phyloP scores from a whole-genome alignment of 2,888 invertebrate species.

The Volucella bombylans region DNA sequence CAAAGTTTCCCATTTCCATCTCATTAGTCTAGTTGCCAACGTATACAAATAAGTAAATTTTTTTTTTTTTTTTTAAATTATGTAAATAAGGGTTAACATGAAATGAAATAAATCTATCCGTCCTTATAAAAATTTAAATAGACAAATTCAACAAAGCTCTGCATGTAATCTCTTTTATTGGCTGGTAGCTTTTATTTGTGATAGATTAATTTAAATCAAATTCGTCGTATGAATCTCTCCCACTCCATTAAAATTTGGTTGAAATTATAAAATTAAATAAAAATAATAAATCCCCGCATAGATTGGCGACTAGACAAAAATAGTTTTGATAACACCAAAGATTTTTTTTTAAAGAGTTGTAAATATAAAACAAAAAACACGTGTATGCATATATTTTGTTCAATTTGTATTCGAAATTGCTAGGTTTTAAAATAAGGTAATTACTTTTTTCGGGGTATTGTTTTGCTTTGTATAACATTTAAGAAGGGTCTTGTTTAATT shows the following conservation, averaged over 20 bases:
- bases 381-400: slow-evolving; percentile 40
- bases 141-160: slow-evolving; percentile 21
- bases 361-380: slow-evolving; percentile 40
- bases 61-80: slow-evolving; percentile 12
- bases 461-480: slow-evolving; percentile 59
- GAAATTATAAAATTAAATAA: slow-evolving; percentile 8
- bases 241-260: slow-evolving; percentile 11
- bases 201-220: slow-evolving; percentile 17
- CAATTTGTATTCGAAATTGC: slow-evolving; percentile 44
- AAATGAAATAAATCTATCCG: slow-evolving; percentile 59
- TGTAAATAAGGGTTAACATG: slow-evolving; percentile 19
- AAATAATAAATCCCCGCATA: neutral
- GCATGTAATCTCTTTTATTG: slow-evolving; percentile 39
- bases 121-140: slow-evolving; percentile 62
- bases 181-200: slow-evolving; percentile 51
- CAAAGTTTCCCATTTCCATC: slow-evolving; percentile 9
- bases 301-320: slow-evolving; percentile 46
- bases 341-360: slow-evolving; percentile 49
- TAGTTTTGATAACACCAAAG: slow-evolving; percentile 65
- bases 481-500: slow-evolving; percentile 32
- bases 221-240: slow-evolving; percentile 49
- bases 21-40: slow-evolving; percentile 49
- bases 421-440: slow-evolving; percentile 42
- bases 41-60: slow-evolving; percentile 17
- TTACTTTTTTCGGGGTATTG: slow-evolving; percentile 28